These are phyloP conservation scores for Orthonyx spaldingii DNA, from an alignment of 2,113 vertebrate species.

Conservation along the genomic window DNA sequence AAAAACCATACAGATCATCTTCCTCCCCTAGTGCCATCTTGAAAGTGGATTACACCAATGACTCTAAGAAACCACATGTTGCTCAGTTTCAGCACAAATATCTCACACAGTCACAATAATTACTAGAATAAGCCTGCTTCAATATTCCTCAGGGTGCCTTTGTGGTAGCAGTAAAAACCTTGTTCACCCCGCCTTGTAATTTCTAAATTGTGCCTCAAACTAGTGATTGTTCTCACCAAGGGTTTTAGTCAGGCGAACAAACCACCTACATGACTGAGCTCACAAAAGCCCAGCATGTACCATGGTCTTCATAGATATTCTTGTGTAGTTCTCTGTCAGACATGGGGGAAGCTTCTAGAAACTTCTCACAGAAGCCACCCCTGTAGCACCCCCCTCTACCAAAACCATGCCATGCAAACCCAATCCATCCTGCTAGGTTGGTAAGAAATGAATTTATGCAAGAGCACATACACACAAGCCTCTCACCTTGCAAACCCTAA, in stretches of 20 bases:
- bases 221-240: constrained; percentile 31
- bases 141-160: not conserved
- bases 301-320: not conserved
- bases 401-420: not conserved
- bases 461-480: not conserved
- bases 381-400: not conserved
- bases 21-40: not conserved
- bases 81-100: not conserved
- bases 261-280: not conserved
- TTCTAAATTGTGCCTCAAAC: constrained; percentile 30
- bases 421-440: not conserved
- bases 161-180: not conserved
- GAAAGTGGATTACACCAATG: not conserved
- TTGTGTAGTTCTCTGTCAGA: not conserved
- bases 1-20: not conserved
- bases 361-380: not conserved
- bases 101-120: not conserved
- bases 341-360: not conserved
- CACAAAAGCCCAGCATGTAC: not conserved
- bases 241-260: constrained; percentile 1
- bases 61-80: not conserved
- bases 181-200: not conserved
- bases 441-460: not conserved
- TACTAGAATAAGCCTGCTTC: not conserved
- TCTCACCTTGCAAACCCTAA: not conserved